These are phyloP conservation scores for Cygnus olor DNA, from an alignment of 2,797 vertebrate species.

Conservation along the genomic window DNA sequence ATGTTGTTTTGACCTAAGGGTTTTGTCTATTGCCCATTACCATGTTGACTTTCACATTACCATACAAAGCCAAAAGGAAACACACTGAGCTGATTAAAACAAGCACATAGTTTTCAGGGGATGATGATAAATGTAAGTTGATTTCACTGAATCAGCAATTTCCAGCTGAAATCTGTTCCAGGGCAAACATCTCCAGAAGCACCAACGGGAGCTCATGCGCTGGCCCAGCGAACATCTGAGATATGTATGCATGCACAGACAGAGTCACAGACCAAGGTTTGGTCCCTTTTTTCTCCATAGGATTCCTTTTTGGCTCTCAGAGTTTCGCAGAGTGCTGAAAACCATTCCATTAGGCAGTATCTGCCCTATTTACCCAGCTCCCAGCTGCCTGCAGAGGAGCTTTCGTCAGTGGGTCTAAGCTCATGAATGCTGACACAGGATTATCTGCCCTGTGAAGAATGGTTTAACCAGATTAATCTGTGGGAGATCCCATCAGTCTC, in stretches of 20 bases:
- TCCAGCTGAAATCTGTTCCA: not conserved
- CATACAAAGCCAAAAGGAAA: slow-evolving; percentile 23
- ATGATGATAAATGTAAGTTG: not conserved
- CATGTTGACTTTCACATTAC: slow-evolving; percentile 24
- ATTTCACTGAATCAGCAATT: slow-evolving; percentile 23
- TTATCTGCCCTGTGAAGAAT: slow-evolving; percentile 15
- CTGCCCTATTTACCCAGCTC: slow-evolving; percentile 31
- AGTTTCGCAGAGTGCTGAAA: not conserved
- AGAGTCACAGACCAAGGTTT: not conserved
- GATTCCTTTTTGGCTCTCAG: not conserved
- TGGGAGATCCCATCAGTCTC: slow-evolving; percentile 18
- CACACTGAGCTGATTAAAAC: not conserved
- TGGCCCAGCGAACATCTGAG: not conserved
- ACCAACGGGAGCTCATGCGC: accelerated
- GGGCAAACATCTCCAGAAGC: not conserved
- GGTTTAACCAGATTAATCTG: slow-evolving; percentile 57
- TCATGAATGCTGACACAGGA: slow-evolving; percentile 30
- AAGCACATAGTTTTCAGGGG: not conserved
- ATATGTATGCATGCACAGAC: accelerated
- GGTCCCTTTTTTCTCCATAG: not conserved
- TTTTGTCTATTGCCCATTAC: not conserved
- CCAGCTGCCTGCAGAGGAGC: slow-evolving; percentile 17
- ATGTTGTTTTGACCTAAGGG: slow-evolving; percentile 36
- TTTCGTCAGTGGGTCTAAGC: slow-evolving; percentile 27
- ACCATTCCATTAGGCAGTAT: not conserved